Conservation (phyloP, 1,140 invertebrate species). For the Neotoxoptera formosana region DNA sequence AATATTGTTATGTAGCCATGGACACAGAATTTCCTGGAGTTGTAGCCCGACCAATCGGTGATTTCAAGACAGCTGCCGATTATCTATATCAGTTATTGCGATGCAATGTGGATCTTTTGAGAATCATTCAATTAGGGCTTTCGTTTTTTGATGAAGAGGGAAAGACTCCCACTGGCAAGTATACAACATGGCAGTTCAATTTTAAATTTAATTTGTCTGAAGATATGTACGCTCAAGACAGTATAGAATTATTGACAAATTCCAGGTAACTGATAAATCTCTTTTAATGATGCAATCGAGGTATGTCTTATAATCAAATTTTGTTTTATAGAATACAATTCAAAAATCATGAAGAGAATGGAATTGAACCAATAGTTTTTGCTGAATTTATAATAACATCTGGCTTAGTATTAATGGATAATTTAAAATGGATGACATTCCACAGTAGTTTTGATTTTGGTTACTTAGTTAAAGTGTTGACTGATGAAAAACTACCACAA, state of each 20-base stretch:
- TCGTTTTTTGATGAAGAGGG: constrained; percentile 96
- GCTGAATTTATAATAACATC: constrained; percentile 97
- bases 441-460: constrained; percentile 98
- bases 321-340: constrained; percentile 81
- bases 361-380: constrained; percentile 95
- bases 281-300: neutral
- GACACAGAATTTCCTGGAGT: constrained; percentile 99
- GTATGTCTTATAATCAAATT: neutral
- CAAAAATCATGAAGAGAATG: constrained; percentile 96
- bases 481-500: constrained; percentile 83
- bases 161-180: constrained; percentile 83
- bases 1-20: constrained; percentile 97
- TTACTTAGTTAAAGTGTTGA: constrained; percentile 93
- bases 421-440: constrained; percentile 97
- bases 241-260: constrained; percentile 94
- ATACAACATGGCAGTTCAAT: constrained; percentile 97
- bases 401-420: constrained; percentile 92
- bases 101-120: constrained; percentile 94
- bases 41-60: constrained; percentile 94
- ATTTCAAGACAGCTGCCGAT: constrained; percentile 92
- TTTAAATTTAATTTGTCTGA: constrained; percentile 95
- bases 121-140: constrained; percentile 94
- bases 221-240: constrained; percentile 98
- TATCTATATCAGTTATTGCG: constrained; percentile 94
- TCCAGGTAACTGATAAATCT: constrained; percentile 68